Evolutionary conservation across 2,888 invertebrate genomes (phyloP).

Genomic region (Blomia tropicalis): DNA sequence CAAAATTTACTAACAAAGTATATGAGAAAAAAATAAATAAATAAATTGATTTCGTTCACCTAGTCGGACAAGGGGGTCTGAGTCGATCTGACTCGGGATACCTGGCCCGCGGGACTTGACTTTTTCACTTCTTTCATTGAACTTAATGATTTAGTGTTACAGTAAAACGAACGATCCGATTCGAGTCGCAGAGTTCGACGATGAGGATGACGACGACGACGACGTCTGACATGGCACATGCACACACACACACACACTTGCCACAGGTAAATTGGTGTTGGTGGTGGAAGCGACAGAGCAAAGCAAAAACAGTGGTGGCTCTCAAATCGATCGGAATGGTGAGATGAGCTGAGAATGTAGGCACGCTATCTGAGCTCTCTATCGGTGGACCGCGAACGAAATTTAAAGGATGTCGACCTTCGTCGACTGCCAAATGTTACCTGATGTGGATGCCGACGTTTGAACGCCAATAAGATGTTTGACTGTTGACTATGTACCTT

Average conservation of each 20-base stretch:
- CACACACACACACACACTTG: too few relatives aligned
- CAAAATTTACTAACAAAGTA: neutral
- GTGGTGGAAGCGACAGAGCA: neutral
- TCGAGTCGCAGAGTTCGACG: neutral
- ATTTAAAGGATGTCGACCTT: slow-evolving; percentile 12
- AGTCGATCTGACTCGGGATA: neutral
- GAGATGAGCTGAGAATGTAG: slow-evolving; percentile 11
- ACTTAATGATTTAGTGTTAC: slow-evolving; percentile 8
- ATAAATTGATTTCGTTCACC: neutral
- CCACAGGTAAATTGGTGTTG: neutral
- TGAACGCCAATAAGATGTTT: neutral
- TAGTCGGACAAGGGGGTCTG: neutral
- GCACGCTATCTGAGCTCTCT: slow-evolving; percentile 3
- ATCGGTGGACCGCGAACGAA: slow-evolving; percentile 1
- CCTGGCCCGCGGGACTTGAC: neutral
- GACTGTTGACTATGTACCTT: too few relatives aligned
- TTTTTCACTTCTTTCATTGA: neutral
- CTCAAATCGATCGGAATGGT: slow-evolving; percentile 10
- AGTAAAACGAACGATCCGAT: neutral
- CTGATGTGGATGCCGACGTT: neutral
- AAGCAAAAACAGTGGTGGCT: too few relatives aligned
- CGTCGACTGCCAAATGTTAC: neutral
- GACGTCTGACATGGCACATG: too few relatives aligned
- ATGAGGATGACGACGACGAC: too few relatives aligned
- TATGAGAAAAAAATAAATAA: neutral